Percentiles rank a stretch among this genome's conserved stretches.
These are phyloP conservation scores for Himalopsyche kuldschensis DNA, from an alignment of 2,888 invertebrate genomes.

Conservation along the genomic window DNA sequence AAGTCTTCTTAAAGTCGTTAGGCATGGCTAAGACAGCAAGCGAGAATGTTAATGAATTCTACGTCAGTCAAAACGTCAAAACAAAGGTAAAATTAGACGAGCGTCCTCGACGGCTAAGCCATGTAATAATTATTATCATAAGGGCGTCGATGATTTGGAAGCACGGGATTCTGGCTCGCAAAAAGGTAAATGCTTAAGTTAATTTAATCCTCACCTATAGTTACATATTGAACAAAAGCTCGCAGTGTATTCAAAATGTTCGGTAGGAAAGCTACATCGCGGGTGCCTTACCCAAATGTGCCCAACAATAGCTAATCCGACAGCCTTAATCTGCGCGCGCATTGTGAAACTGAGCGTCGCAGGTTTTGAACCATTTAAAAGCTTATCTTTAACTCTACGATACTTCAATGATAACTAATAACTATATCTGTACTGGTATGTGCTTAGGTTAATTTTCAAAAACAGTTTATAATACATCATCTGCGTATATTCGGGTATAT, in stretches of 20 bases:
- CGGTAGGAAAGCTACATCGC: conserved; percentile 11
- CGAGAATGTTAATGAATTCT: neutral
- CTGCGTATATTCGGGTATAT: too few species aligned
- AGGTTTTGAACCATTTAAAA: neutral
- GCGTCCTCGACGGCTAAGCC: conserved; percentile 30
- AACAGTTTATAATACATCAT: too few species aligned
- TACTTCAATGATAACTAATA: neutral
- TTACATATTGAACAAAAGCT: conserved; percentile 36
- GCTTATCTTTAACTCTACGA: neutral
- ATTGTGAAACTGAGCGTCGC: neutral
- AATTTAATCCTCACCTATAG: conserved; percentile 36
- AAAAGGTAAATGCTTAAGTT: conserved; percentile 38
- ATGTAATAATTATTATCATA: conserved; percentile 17
- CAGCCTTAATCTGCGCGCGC: conserved; percentile 30
- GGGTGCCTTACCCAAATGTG: conserved; percentile 29
- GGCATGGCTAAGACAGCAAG: neutral
- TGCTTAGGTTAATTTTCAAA: too few species aligned
- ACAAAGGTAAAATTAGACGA: conserved; percentile 19
- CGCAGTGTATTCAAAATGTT: conserved; percentile 34
- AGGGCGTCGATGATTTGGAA: conserved; percentile 23
- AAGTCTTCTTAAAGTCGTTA: neutral
- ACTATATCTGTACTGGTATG: too few species aligned
- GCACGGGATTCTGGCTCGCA: conserved; percentile 15
- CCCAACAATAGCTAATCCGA: conserved; percentile 35
- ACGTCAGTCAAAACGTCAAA: conserved; percentile 18